These are phyloP conservation scores for Hoplostethus atlanticus DNA, from an alignment of 2,797 vertebrate species.

Conservation along the genomic window DNA sequence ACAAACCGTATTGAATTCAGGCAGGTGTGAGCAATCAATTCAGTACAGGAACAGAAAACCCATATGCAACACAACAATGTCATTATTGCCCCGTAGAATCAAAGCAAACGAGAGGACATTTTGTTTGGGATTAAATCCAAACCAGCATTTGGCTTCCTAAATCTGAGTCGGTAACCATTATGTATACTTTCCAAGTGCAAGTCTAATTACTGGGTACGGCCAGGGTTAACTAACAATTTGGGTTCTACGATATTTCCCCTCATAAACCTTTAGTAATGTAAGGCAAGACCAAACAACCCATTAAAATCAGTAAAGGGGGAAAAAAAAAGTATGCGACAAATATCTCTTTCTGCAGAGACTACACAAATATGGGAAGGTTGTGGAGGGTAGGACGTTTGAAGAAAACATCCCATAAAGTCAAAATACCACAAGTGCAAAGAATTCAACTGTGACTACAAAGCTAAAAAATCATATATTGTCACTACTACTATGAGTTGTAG, in stretches of 20 bases:
- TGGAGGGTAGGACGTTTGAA: not conserved
- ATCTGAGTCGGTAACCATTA: conserved; percentile 63
- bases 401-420: not conserved
- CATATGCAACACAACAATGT: conserved; percentile 49
- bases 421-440: not conserved
- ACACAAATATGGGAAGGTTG: conserved; percentile 8
- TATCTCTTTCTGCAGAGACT: conserved; percentile 35
- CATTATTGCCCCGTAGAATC: conserved; percentile 63
- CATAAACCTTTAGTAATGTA: conserved; percentile 67
- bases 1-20: conserved; percentile 18
- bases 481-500: not conserved
- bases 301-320: conserved; percentile 45
- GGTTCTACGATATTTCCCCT: conserved; percentile 68
- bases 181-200: conserved; percentile 60
- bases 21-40: conserved; percentile 38
- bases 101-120: conserved; percentile 54
- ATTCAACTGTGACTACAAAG: conserved; percentile 32
- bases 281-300: conserved; percentile 49
- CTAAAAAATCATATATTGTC: conserved; percentile 3
- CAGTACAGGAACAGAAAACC: conserved; percentile 33
- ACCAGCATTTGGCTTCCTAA: conserved; percentile 60
- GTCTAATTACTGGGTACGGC: conserved; percentile 74
- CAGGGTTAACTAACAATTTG: conserved; percentile 66
- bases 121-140: conserved; percentile 61
- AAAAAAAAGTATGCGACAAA: conserved; percentile 38